These are phyloP conservation scores for Hormaphis cornu DNA, from an alignment of 1,140 invertebrate genomes.

Conservation along the genomic window DNA sequence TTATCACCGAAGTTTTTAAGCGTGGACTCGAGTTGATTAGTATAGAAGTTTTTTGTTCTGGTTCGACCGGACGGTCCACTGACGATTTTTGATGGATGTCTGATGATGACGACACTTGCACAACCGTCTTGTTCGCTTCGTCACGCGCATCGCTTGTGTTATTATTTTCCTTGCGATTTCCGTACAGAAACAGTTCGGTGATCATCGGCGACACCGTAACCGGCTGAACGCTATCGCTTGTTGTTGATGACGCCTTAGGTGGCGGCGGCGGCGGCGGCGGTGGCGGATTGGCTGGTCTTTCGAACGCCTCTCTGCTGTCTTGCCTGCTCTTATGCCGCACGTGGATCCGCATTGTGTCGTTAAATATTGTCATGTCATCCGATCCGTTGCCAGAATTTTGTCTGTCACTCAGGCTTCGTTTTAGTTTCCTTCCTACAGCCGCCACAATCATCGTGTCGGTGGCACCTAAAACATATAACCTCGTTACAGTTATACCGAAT, in stretches of 20 bases:
- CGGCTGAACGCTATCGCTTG: too few species aligned
- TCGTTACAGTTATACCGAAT: too few species aligned
- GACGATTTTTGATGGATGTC: not conserved
- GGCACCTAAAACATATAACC: not conserved
- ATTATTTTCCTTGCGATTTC: not conserved
- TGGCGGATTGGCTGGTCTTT: not conserved
- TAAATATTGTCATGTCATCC: conserved; percentile 47
- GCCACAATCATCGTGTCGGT: not conserved
- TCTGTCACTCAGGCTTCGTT: conserved; percentile 48
- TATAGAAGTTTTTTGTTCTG: conserved; percentile 21
- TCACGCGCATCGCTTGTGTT: not conserved
- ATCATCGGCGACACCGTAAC: not conserved
- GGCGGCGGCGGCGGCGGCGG: conserved; percentile 11
- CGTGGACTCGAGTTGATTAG: conserved; percentile 1
- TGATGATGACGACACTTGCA: conserved; percentile 4
- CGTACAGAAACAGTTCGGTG: not conserved
- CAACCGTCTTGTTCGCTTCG: not conserved
- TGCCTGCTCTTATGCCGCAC: conserved; percentile 47
- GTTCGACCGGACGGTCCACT: not conserved
- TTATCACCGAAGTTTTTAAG: conserved; percentile 11
- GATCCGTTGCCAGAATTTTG: conserved; percentile 39
- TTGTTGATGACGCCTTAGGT: not conserved
- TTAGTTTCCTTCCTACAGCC: conserved; percentile 41
- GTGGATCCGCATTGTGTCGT: conserved; percentile 68
- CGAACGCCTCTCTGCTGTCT: conserved; percentile 27